Evolutionary conservation across 2,888 invertebrate genomes (phyloP).

Genomic region (Gonocerus acuteangulatus): DNA sequence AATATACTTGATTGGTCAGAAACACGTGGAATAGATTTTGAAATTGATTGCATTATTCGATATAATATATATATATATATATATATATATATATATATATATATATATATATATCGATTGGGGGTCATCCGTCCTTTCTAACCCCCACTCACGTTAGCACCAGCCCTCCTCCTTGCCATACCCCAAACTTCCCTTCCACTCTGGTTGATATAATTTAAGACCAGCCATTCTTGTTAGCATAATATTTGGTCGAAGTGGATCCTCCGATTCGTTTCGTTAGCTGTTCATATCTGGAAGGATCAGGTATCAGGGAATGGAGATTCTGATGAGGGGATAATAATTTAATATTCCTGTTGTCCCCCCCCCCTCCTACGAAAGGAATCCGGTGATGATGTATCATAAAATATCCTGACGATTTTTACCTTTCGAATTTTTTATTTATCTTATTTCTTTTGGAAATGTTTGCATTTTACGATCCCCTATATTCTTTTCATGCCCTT

Average conservation of each 20-base stretch:
- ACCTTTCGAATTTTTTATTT: background rate
- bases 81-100: too few species aligned
- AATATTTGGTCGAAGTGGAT: background rate
- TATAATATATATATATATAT: too few species aligned
- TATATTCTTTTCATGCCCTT: too few species aligned
- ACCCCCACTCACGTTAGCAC: too few species aligned
- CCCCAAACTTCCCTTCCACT: background rate
- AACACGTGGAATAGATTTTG: too few species aligned
- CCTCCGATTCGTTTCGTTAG: constrained; percentile 1
- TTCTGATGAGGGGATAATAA: constrained; percentile 9
- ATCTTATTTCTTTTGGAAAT: background rate
- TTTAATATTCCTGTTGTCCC: constrained; percentile 14
- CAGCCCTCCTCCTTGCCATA: background rate
- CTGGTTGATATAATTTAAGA: background rate
- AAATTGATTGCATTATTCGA: too few species aligned
- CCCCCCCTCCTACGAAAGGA: background rate
- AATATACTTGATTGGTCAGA: too few species aligned
- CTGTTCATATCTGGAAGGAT: background rate
- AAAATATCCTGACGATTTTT: constrained; percentile 6
- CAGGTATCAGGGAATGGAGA: background rate
- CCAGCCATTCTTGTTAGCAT: background rate
- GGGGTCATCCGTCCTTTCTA: too few species aligned
- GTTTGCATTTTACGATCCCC: background rate
- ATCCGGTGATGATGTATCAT: constrained; percentile 4
- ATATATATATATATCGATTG: too few species aligned